Conservation (phyloP, 1,140 invertebrate species). For the Brachionus koreanus region DNA sequence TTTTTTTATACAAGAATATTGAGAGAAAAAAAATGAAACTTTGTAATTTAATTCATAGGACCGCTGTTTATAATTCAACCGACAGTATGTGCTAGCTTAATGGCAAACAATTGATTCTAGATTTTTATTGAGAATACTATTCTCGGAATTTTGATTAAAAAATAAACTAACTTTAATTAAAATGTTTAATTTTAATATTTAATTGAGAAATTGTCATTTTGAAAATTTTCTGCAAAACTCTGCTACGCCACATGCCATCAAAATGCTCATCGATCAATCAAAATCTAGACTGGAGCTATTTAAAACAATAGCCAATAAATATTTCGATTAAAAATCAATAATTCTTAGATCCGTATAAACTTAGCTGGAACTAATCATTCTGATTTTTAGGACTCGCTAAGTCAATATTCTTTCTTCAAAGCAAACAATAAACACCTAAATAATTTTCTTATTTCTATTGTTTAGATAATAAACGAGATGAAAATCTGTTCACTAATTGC, state of each 20-base stretch:
- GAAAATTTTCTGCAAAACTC: not conserved
- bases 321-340: constrained; percentile 23
- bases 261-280: not conserved
- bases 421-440: not conserved
- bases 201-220: not conserved
- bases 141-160: not conserved
- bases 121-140: not conserved
- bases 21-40: not conserved
- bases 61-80: not conserved
- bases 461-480: not conserved
- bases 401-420: not conserved
- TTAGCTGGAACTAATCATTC: constrained; percentile 12
- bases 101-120: not conserved
- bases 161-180: not conserved
- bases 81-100: not conserved
- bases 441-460: not conserved
- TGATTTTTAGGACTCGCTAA: not conserved
- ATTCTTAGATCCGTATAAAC: not conserved
- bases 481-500: not conserved
- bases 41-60: not conserved
- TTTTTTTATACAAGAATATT: not conserved
- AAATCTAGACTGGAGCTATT: not conserved
- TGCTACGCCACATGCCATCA: not conserved
- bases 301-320: constrained; percentile 29
- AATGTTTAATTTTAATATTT: not conserved